A percentile compares a stretch with the other conserved stretches of the same genome.
Evolutionary conservation across 2,888 invertebrate genomes (phyloP).

Genomic region (Tachina fera): DNA sequence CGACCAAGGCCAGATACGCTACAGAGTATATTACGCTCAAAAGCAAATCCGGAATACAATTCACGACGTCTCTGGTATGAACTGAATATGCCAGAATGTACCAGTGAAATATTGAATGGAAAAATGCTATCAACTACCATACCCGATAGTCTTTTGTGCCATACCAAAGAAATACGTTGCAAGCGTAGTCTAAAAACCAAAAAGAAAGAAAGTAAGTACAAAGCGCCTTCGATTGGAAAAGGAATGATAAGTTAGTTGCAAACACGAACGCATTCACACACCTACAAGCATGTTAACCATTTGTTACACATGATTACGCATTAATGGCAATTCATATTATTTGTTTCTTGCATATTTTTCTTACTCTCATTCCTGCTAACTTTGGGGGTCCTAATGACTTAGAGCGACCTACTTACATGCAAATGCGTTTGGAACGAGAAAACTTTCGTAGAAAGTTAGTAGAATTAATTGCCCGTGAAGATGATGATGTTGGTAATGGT

Average conservation of each 20-base stretch:
- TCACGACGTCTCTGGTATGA: conserved; percentile 81
- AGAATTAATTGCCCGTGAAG: conserved; percentile 87
- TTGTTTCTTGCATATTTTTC: conserved; percentile 48
- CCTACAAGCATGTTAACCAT: conserved; percentile 1
- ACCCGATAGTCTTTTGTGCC: conserved; percentile 85
- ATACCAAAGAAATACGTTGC: conserved; percentile 82
- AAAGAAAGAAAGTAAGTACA: conserved; percentile 76
- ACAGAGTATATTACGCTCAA: conserved; percentile 79
- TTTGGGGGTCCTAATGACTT: conserved; percentile 6
- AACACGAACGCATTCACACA: background rate
- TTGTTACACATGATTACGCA: conserved; percentile 66
- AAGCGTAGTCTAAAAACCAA: conserved; percentile 75
- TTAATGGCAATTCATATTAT: conserved; percentile 49
- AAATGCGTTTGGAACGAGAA: conserved; percentile 89
- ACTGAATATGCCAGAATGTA: conserved; percentile 81
- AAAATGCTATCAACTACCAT: conserved; percentile 84
- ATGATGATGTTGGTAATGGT: conserved; percentile 79
- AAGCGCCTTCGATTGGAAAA: background rate
- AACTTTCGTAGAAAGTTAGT: conserved; percentile 92
- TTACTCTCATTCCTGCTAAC: background rate
- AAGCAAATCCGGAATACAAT: conserved; percentile 81
- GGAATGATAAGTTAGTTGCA: conserved; percentile 24
- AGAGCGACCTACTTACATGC: conserved; percentile 87
- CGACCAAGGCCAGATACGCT: conserved; percentile 79
- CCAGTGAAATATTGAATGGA: conserved; percentile 79